phyloP scores from a whole-genome alignment of 1,140 invertebrate genomes.

The Zaprionus taronus region DNA sequence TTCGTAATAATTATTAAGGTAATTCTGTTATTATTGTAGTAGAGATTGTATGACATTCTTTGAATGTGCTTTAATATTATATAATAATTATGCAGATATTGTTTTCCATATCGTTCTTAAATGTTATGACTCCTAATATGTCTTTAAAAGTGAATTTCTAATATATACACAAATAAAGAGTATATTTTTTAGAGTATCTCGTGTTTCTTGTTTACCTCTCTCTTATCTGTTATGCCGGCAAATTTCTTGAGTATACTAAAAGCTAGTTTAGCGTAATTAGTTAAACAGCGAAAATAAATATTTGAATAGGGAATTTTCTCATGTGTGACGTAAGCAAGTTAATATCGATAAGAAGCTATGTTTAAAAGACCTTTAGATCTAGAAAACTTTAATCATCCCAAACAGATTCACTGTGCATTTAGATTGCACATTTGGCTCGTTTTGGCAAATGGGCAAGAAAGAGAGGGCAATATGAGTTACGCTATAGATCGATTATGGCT shows the following conservation, averaged over 20 bases:
- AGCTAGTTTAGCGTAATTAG: neutral
- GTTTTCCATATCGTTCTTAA: no score
- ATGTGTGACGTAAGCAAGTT: neutral
- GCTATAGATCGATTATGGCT: slow-evolving; percentile 21
- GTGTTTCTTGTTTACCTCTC: neutral
- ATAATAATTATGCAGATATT: no score
- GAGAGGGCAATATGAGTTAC: slow-evolving; percentile 21
- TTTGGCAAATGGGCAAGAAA: neutral
- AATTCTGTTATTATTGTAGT: no score
- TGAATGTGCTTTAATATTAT: no score
- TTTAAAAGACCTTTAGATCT: neutral
- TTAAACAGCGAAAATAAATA: neutral
- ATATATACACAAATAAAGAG: neutral
- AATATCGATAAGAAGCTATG: neutral
- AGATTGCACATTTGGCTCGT: neutral
- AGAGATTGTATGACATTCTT: no score
- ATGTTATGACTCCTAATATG: no score
- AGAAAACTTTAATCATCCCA: neutral
- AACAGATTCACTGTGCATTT: neutral
- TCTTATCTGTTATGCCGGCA: neutral
- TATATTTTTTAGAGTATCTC: neutral
- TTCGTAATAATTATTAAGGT: no score
- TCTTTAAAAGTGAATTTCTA: no score
- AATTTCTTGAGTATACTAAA: neutral
- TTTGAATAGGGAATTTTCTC: neutral